Percentiles rank a stretch among this genome's conserved stretches.
Evolutionary conservation across 1,140 invertebrate species (phyloP).

Genomic region (Akabosia matsudoensis): DNA sequence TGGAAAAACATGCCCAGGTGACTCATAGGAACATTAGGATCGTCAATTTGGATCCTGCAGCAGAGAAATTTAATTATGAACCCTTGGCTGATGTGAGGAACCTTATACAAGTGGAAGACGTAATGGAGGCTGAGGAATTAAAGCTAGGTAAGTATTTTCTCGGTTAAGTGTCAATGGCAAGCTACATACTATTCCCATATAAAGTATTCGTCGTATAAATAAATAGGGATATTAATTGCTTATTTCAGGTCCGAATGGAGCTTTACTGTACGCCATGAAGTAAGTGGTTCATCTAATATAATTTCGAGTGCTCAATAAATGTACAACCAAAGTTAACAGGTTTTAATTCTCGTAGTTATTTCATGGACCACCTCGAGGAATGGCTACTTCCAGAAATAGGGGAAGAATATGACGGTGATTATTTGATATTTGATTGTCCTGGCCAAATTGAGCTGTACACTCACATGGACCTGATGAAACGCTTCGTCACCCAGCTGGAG

Average conservation of each 20-base stretch:
- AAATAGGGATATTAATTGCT: not conserved
- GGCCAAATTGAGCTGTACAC: constrained; percentile 99
- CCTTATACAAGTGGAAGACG: constrained; percentile 90
- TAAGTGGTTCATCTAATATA: no score
- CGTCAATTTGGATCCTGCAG: constrained; percentile 96
- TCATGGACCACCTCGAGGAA: constrained; percentile 77
- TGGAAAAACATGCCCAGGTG: constrained; percentile 78
- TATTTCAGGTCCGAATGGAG: constrained; percentile 87
- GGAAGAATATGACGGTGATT: constrained; percentile 72
- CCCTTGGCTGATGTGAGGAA: constrained; percentile 86
- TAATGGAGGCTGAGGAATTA: constrained; percentile 93
- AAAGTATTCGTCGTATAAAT: not conserved
- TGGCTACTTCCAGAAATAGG: constrained; percentile 85
- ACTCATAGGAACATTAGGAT: constrained; percentile 73
- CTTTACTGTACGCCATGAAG: constrained; percentile 95
- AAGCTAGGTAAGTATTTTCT: constrained; percentile 58
- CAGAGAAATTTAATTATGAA: constrained; percentile 90
- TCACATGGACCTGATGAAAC: constrained; percentile 83
- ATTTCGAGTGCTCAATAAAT: not conserved
- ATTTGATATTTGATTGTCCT: constrained; percentile 97
- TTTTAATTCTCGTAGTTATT: constrained; percentile 60
- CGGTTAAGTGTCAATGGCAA: not conserved
- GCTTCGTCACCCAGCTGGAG: constrained; percentile 73
- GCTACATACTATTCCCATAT: not conserved
- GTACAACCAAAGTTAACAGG: not conserved